phyloP scores from a whole-genome alignment of 2,797 vertebrate species.

The Siniperca scherzeri region DNA sequence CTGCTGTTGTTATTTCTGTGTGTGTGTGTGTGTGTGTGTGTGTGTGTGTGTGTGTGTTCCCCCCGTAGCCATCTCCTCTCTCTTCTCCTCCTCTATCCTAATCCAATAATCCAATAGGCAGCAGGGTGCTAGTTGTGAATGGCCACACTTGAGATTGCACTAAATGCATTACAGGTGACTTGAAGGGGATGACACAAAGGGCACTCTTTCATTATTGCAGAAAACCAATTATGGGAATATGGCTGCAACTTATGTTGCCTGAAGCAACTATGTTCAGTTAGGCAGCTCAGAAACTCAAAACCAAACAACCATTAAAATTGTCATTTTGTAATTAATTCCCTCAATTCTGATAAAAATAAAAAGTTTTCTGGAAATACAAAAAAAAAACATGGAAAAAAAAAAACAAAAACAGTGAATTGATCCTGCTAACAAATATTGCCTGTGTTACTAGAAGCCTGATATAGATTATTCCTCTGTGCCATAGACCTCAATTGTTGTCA shows the following conservation, averaged over 20 bases:
- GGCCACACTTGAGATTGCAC: slow-evolving; percentile 48
- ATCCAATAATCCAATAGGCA: slow-evolving; percentile 72
- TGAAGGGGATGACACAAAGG: slow-evolving; percentile 73
- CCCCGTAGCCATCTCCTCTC: slow-evolving; percentile 58
- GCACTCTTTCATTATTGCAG: slow-evolving; percentile 65
- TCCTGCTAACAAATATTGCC: neutral
- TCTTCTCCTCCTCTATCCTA: slow-evolving; percentile 26
- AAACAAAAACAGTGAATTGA: neutral
- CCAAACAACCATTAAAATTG: neutral
- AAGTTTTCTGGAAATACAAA: neutral
- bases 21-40: slow-evolving; percentile 5
- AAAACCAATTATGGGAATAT: slow-evolving; percentile 42
- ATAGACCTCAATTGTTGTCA: neutral
- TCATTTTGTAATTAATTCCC: neutral
- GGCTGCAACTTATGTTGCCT: slow-evolving; percentile 25
- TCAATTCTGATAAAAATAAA: neutral
- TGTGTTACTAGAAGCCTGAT: neutral
- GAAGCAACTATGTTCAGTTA: neutral
- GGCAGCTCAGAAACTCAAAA: slow-evolving; percentile 12
- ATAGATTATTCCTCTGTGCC: neutral
- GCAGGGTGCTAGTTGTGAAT: slow-evolving; percentile 60
- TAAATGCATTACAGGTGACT: slow-evolving; percentile 82
- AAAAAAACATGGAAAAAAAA: neutral
- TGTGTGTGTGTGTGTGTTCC: slow-evolving; percentile 22
- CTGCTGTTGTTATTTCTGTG: slow-evolving; percentile 34